A percentile compares a stretch with the other conserved stretches of the same genome.
Conservation (phyloP, 2,113 vertebrate genomes). For the Ceyx margarethae region DNA sequence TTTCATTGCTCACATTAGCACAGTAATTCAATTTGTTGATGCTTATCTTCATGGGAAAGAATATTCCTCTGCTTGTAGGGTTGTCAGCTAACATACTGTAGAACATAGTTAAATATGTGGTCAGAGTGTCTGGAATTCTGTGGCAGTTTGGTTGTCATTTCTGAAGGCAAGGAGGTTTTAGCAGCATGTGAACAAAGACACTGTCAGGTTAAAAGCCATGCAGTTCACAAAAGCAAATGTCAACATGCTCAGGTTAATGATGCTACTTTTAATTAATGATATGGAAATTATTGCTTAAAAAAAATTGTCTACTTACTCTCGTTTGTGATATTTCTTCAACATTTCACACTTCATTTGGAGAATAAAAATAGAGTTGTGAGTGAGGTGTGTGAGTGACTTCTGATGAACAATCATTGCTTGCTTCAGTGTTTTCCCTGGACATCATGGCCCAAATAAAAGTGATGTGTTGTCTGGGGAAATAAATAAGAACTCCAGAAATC, state of each 20-base stretch:
- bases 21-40: constrained; percentile 17
- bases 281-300: background rate
- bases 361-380: background rate
- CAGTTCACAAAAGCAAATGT: background rate
- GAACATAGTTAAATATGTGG: background rate
- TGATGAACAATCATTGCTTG: background rate
- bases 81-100: background rate
- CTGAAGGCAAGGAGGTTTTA: background rate
- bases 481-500: background rate
- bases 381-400: background rate
- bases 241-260: background rate
- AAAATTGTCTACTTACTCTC: background rate
- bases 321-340: background rate
- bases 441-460: background rate
- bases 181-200: background rate
- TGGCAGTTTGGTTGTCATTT: background rate
- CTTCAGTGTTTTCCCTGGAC: background rate
- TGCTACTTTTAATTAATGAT: background rate
- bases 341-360: background rate
- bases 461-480: background rate
- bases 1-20: constrained; percentile 14
- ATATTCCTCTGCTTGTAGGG: background rate
- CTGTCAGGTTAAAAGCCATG: background rate
- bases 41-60: background rate
- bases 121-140: background rate